Conservation (phyloP, 2,113 vertebrate genomes). For the Chaetura pelagica region DNA sequence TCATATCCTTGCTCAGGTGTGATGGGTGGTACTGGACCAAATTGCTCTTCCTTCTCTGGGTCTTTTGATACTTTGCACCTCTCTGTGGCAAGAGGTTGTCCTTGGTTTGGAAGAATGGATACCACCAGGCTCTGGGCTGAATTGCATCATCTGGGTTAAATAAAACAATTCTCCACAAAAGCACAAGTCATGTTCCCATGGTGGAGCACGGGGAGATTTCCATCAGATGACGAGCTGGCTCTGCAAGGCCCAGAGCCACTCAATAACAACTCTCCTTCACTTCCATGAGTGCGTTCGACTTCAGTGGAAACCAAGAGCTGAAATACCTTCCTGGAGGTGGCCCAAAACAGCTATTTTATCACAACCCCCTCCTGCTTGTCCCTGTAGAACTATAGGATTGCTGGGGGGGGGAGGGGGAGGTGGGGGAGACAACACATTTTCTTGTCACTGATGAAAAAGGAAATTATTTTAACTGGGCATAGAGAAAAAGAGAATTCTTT, state of each 20-base stretch:
- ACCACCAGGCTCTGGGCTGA: background rate
- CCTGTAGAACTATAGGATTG: background rate
- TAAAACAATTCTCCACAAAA: background rate
- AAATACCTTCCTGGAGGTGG: background rate
- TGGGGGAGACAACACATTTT: background rate
- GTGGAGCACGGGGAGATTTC: background rate
- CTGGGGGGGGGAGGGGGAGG: rapidly evolving
- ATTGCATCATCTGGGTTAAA: background rate
- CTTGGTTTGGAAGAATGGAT: background rate
- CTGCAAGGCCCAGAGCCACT: slow-evolving; percentile 9
- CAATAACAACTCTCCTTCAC: background rate
- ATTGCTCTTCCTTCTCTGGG: background rate
- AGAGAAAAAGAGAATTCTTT: slow-evolving; percentile 4
- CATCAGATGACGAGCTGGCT: background rate
- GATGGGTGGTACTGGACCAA: background rate
- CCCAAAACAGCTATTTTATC: slow-evolving; percentile 4
- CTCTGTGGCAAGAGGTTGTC: background rate
- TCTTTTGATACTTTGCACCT: background rate
- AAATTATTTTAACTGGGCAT: background rate
- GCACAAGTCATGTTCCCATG: background rate
- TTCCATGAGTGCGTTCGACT: background rate
- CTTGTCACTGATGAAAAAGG: slow-evolving; percentile 8
- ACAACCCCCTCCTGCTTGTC: background rate
- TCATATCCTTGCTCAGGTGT: rapidly evolving
- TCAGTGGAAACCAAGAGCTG: background rate